Conservation (phyloP, 2,888 invertebrate species). For the Dryobotodes eremita region DNA sequence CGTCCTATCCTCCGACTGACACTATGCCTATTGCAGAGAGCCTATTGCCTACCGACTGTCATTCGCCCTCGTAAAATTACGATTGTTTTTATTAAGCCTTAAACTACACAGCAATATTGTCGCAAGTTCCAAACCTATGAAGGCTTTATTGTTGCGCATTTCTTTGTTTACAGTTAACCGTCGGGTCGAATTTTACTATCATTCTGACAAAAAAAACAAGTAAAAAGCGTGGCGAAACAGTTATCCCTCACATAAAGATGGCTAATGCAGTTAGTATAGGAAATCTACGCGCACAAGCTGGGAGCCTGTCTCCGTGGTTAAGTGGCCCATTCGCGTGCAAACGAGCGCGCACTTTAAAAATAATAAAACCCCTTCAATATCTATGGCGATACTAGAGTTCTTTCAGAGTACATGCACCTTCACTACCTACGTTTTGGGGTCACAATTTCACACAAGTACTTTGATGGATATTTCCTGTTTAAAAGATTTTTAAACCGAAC, state of each 20-base stretch:
- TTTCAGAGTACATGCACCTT: slow-evolving; percentile 35
- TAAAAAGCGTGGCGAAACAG: slow-evolving; percentile 88
- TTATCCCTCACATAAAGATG: slow-evolving; percentile 86
- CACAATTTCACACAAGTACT: neutral
- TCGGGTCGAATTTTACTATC: slow-evolving; percentile 72
- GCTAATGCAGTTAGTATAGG: slow-evolving; percentile 84
- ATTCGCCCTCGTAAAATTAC: slow-evolving; percentile 78
- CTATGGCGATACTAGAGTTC: slow-evolving; percentile 65
- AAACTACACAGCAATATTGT: slow-evolving; percentile 69
- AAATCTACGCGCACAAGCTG: slow-evolving; percentile 79
- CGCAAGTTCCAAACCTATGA: slow-evolving; percentile 69
- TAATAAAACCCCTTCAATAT: slow-evolving; percentile 89
- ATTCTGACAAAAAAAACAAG: slow-evolving; percentile 80
- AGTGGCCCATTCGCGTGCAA: slow-evolving; percentile 91
- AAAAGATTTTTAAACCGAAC: neutral
- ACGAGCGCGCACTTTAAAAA: slow-evolving; percentile 90
- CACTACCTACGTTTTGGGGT: slow-evolving; percentile 30
- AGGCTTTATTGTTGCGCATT: slow-evolving; percentile 74
- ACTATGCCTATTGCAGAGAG: slow-evolving; percentile 71
- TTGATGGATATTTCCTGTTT: slow-evolving; percentile 43
- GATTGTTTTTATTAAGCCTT: slow-evolving; percentile 76
- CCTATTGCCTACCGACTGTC: slow-evolving; percentile 75
- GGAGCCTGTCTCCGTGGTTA: slow-evolving; percentile 88
- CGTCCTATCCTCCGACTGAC: slow-evolving; percentile 80
- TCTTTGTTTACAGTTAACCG: slow-evolving; percentile 68